These are phyloP conservation scores for Petaurus breviceps DNA, from an alignment of 2,113 vertebrate species.

Conservation along the genomic window DNA sequence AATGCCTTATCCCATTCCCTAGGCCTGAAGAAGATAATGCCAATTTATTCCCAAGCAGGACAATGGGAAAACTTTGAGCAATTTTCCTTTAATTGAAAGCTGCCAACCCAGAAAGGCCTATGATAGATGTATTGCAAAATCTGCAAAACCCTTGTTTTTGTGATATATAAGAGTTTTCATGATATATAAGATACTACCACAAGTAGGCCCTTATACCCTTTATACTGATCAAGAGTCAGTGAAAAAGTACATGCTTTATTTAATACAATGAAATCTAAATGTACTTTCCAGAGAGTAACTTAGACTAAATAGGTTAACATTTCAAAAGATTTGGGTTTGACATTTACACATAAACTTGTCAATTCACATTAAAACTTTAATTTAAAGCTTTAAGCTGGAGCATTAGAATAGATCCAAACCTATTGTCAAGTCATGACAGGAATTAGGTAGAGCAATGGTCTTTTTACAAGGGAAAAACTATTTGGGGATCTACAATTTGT, in stretches of 20 bases:
- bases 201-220: not conserved
- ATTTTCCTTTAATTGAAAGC: not conserved
- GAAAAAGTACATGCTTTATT: not conserved
- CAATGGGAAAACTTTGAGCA: slow-evolving; percentile 42
- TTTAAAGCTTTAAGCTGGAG: not conserved
- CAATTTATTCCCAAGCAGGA: slow-evolving; percentile 51
- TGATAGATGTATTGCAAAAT: not conserved
- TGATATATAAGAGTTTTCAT: not conserved
- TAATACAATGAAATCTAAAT: not conserved
- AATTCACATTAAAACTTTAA: slow-evolving; percentile 46
- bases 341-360: slow-evolving; percentile 25
- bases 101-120: not conserved
- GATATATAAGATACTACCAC: not conserved
- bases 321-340: not conserved
- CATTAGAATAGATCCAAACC: slow-evolving; percentile 3
- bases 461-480: not conserved
- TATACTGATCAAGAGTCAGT: not conserved
- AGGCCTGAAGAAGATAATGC: slow-evolving; percentile 26
- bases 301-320: not conserved
- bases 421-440: not conserved
- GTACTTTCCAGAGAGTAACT: not conserved
- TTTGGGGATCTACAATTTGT: not conserved
- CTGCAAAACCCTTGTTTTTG: slow-evolving; percentile 26
- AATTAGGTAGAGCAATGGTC: not conserved
- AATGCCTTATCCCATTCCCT: slow-evolving; percentile 45